Evolutionary conservation across 2,113 vertebrate species (phyloP), one percentile per base, ranked within the genome.

Genomic region (Corydoras maculifer): DNA sequence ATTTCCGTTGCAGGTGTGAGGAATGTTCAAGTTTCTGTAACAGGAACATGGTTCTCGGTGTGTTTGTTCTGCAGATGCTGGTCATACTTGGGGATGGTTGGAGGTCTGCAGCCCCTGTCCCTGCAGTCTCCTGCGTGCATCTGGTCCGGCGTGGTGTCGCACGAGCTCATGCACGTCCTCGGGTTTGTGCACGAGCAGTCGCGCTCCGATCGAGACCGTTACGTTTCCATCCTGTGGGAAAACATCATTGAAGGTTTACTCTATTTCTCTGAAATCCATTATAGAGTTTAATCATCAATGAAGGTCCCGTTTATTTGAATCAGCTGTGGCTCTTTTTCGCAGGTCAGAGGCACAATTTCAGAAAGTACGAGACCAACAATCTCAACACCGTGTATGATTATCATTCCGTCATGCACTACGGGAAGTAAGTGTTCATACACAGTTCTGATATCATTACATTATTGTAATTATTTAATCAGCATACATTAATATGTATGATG

Each of bases 131-230:
- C 82, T 12, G 89, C 88, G 5, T 94, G 92, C 83, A 90, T 90
- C 85, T 90, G 86, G 90, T 90, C 90, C 5, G 92, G 92, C 55
- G 79, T 92, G 53, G 92, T 91, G 25, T 83, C 92, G 3, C 92
- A 94, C 1, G 92, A 93, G 62, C 78, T 93, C 18, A 91, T 92
- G 78, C 93, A 94, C 0, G 90, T 90, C 10, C 85, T 93, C 4
- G 92, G 92, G 4, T 94, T 94, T 62, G 84, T 92, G 8, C 93
- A 94, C 0, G 93, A 94, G 25, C 92, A 94, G 75, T 90, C 91
- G 29, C 88, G 92, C 70, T 93, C 91, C 13, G 93, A 93, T 79
- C 83, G 91, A 18, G 92, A 93, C 75, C 76, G 80, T 18, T 84
- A 91, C 0, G 90, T 94, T 30, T 87, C 86, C 60, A 92, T 94